A percentile compares a stretch with the other conserved stretches of the same genome.
phyloP scores from a whole-genome alignment of 2,113 vertebrate genomes.

The Forbesichthys papilliferus region DNA sequence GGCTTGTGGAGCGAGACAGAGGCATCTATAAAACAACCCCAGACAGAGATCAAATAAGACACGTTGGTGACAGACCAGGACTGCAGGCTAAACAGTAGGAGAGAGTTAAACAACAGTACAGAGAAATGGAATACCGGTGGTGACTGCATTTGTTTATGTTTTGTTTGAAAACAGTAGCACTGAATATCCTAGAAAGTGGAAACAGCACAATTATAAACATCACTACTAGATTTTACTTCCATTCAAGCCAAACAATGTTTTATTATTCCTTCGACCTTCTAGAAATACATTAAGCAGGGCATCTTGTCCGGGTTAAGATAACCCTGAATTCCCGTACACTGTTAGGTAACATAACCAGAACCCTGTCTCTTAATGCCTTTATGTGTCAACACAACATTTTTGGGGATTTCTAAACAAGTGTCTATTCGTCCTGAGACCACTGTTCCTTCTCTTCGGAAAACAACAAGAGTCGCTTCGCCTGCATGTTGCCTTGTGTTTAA shows the following conservation, averaged over 20 bases:
- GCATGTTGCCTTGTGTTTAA: slow-evolving; percentile 40
- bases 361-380: neutral
- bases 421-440: slow-evolving; percentile 25
- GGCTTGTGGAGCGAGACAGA: slow-evolving; percentile 66
- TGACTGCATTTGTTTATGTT: neutral
- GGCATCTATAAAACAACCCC: slow-evolving; percentile 72
- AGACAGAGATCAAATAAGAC: slow-evolving; percentile 77
- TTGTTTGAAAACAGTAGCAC: neutral
- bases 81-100: slow-evolving; percentile 52
- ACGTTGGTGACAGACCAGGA: slow-evolving; percentile 74
- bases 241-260: neutral
- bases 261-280: neutral
- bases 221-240: neutral
- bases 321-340: slow-evolving; percentile 20
- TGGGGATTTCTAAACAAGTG: slow-evolving; percentile 55
- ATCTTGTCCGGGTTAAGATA: slow-evolving; percentile 11
- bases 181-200: neutral
- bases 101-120: slow-evolving; percentile 2
- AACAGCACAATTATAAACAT: no score
- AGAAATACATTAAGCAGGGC: neutral
- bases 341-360: neutral
- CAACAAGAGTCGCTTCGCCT: slow-evolving; percentile 28
- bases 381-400: slow-evolving; percentile 42
- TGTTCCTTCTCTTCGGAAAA: slow-evolving; percentile 42
- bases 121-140: slow-evolving; percentile 7